Conservation (phyloP, 2,888 invertebrate species). For the Mythimna pallens region DNA sequence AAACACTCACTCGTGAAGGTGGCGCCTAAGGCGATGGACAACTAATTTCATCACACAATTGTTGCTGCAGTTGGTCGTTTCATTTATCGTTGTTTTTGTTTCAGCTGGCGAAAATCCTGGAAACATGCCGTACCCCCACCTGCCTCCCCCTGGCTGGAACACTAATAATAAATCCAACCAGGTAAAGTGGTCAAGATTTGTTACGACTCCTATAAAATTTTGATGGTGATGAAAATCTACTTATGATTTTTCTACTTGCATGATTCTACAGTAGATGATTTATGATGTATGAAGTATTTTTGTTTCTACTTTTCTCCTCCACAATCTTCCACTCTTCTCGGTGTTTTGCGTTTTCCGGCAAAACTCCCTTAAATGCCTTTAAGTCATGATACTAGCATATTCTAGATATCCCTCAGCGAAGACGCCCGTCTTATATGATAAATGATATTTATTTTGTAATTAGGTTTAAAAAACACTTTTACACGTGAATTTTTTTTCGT, state of each 20-base stretch:
- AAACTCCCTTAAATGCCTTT: too few species aligned
- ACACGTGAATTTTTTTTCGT: too few species aligned
- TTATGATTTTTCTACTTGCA: background rate
- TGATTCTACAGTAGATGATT: too few species aligned
- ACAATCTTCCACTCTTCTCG: too few species aligned
- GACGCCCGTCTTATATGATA: too few species aligned
- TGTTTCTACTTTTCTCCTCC: too few species aligned
- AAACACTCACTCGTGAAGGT: background rate
- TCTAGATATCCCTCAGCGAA: too few species aligned
- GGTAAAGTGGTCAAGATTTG: conserved; percentile 68
- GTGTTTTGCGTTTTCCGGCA: too few species aligned
- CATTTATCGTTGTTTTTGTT: conserved; percentile 14
- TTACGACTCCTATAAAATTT: background rate
- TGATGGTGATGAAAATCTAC: background rate
- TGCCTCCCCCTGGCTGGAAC: conserved; percentile 84
- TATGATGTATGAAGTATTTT: too few species aligned
- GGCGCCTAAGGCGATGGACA: background rate
- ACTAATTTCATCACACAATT: background rate
- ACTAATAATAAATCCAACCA: conserved; percentile 82
- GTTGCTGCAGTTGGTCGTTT: background rate
- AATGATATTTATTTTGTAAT: too few species aligned
- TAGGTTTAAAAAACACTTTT: too few species aligned
- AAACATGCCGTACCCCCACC: conserved; percentile 79
- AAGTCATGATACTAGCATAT: too few species aligned
- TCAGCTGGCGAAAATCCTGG: conserved; percentile 77